Evolutionary conservation across 2,797 vertebrate species (phyloP).

Genomic region (Serranus cabrilla): DNA sequence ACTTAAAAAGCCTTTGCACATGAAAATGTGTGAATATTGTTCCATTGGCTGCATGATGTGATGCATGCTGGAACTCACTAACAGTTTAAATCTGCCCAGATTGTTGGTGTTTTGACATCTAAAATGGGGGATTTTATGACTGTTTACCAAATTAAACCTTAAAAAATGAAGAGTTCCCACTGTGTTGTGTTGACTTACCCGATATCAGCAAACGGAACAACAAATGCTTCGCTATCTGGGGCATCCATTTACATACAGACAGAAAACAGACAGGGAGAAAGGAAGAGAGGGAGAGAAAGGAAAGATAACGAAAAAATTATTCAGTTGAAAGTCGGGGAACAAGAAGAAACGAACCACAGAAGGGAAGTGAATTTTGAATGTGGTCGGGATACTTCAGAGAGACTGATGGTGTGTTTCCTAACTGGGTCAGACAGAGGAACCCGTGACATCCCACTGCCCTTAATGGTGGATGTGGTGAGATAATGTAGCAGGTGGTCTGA

Average conservation of each 20-base stretch:
- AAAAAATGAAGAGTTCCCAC: background rate
- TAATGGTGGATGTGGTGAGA: constrained; percentile 29
- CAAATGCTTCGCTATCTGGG: constrained; percentile 54
- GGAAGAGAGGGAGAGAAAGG: background rate
- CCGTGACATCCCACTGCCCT: constrained; percentile 54
- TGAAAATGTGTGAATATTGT: background rate
- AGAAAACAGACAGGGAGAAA: constrained; percentile 27
- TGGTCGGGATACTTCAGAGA: constrained; percentile 53
- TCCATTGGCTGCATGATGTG: background rate
- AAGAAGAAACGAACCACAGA: constrained; percentile 29
- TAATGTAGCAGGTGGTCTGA: background rate
- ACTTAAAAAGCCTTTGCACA: background rate
- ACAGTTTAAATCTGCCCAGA: background rate
- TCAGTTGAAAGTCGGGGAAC: constrained; percentile 49
- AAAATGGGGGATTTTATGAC: background rate
- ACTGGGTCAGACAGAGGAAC: constrained; percentile 61
- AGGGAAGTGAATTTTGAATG: constrained; percentile 51
- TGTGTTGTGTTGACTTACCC: constrained; percentile 25
- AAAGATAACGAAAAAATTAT: constrained; percentile 30
- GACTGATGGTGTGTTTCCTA: constrained; percentile 52
- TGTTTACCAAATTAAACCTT: constrained; percentile 26
- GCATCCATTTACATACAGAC: constrained; percentile 64
- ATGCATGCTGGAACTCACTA: background rate
- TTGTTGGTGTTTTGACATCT: background rate
- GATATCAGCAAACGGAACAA: constrained; percentile 36